Base-by-base conservation (phyloP, 2,797 vertebrate genomes). In the Leuciscus waleckii region DNA sequence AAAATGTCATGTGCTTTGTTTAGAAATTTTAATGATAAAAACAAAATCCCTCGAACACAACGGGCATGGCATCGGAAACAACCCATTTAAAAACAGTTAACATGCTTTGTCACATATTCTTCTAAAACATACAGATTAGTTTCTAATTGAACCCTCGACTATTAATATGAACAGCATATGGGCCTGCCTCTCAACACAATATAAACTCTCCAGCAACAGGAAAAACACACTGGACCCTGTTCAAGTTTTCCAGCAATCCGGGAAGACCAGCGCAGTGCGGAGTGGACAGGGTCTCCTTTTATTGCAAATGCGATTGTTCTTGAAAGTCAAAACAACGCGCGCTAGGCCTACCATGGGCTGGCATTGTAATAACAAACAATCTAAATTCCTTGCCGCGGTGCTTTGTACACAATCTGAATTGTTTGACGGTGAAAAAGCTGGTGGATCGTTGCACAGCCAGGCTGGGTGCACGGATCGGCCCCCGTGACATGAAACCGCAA, bases 321-420 rank as follows among this genome's bases (percentile, higher is more conserved):
- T 69, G 7, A 8, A 89, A 92, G 92, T 93, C 92, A 92, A 93
- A 95, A 95, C 92, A 93, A 87, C 87, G n/a, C 73, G 84, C 80
- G 86, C 89, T 91, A 86, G 58, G 85, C 87, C 90, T 90, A 75
- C 91, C 79, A 91, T 70, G 86, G 88, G 84, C 92, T 91, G 92
- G 93, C 92, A 93, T 85, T 92, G 90, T 88, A 88, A 93, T 87
- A 93, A 93, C 90, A 94, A 94, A 94, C 92, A 92, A 91, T 92
- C 88, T 75, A 82, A 86, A 84, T 91, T 91, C 90, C 92, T 87
- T 80, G 84, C 89, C 81, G 83, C 19, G 2, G 41, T 54, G 75
- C 88, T 58, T 69, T 89, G 90, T 85, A 88, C 43, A 93, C 92
- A 93, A 88, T 93, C 90, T 41, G 85, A 91, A 88, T 89, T 85